phyloP scores from a whole-genome alignment of 2,797 vertebrate genomes.

The Gymnodraco acuticeps region DNA sequence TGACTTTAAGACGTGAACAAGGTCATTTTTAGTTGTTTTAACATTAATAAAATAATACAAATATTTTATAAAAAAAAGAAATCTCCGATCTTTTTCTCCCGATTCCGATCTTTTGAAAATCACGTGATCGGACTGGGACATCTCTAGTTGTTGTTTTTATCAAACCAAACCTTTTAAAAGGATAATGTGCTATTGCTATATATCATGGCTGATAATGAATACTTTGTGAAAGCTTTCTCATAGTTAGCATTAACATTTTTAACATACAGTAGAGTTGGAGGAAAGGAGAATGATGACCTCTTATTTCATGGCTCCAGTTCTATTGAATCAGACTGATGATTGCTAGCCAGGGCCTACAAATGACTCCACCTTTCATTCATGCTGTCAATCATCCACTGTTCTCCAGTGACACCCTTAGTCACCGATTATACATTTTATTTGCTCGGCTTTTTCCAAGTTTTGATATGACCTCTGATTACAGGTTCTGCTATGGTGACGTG shows the following conservation, averaged over 20 bases:
- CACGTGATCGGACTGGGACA: no score
- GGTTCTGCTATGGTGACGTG: background rate
- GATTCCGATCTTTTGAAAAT: no score
- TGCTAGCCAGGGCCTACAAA: background rate
- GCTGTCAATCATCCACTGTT: slow-evolving; percentile 9
- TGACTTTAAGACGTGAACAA: no score
- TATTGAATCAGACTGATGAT: slow-evolving; percentile 22
- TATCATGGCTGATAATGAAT: background rate
- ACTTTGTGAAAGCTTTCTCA: background rate
- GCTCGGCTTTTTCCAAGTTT: background rate
- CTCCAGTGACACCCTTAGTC: background rate
- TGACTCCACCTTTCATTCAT: slow-evolving; percentile 19
- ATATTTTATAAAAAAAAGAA: no score
- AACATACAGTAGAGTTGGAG: background rate
- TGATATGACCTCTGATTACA: slow-evolving; percentile 2
- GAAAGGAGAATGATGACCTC: background rate
- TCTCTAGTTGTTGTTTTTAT: background rate
- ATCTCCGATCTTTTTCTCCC: no score
- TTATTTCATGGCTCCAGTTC: background rate
- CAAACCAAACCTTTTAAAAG: background rate
- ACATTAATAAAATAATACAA: no score
- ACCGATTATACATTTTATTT: background rate
- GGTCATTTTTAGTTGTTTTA: no score
- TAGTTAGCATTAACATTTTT: background rate
- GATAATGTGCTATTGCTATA: background rate